phyloP scores from a whole-genome alignment of 2,888 invertebrate genomes.

The Lagria hirta region DNA sequence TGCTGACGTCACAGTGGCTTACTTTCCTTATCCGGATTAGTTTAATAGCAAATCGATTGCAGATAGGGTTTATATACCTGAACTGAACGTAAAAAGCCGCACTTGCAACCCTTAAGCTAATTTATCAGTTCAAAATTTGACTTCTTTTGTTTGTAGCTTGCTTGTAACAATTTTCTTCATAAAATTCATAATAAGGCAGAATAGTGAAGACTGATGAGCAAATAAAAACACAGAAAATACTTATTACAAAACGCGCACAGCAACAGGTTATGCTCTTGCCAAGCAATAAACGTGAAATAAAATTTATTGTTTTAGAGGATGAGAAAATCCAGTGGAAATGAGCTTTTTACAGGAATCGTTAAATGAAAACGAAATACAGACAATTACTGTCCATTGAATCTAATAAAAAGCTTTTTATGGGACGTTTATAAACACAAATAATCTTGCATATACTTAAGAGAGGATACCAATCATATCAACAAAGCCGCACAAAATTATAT shows the following conservation, averaged over 20 bases:
- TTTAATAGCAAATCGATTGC: conserved; percentile 34
- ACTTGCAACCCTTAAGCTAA: conserved; percentile 22
- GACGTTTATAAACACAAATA: too few relatives aligned
- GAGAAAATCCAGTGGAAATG: too few relatives aligned
- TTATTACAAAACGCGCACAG: conserved; percentile 12
- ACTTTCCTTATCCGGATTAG: conserved; percentile 37
- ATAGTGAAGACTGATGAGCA: too few relatives aligned
- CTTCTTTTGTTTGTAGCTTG: conserved; percentile 3
- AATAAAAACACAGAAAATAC: conserved; percentile 1
- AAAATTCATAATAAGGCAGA: too few relatives aligned
- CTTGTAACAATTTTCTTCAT: too few relatives aligned
- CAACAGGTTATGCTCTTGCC: conserved; percentile 18
- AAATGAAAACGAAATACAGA: too few relatives aligned
- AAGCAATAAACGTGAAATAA: conserved; percentile 18
- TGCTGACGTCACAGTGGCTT: conserved; percentile 30
- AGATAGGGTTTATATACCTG: conserved; percentile 29
- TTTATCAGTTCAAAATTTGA: conserved; percentile 23
- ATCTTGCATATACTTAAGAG: too few relatives aligned
- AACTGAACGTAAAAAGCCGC: conserved; percentile 24
- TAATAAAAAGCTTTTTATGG: too few relatives aligned
- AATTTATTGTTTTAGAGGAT: conserved; percentile 6
- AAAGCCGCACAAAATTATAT: too few relatives aligned
- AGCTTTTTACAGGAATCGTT: too few relatives aligned
- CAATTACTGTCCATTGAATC: too few relatives aligned
- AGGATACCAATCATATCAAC: too few relatives aligned